phyloP scores from a whole-genome alignment of 2,888 invertebrate genomes.

The Ichneumoninae sp. region DNA sequence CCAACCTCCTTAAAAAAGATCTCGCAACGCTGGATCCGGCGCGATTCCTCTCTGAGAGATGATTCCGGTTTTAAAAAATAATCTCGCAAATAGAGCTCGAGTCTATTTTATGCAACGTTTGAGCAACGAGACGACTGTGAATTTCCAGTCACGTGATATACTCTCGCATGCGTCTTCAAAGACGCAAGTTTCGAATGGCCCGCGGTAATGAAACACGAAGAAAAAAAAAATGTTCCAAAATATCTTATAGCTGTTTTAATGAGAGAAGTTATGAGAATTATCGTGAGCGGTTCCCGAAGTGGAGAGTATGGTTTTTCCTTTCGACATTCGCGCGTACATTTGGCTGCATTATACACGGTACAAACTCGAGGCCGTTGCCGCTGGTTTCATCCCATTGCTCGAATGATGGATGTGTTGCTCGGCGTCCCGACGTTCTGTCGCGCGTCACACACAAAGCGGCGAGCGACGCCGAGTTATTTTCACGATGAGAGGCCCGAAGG shows the following conservation, averaged over 20 bases:
- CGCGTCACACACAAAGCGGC: slow-evolving; percentile 77
- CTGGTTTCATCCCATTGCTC: slow-evolving; percentile 73
- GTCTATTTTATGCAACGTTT: slow-evolving; percentile 6
- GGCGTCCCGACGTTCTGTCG: slow-evolving; percentile 79
- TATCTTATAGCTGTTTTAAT: slow-evolving; percentile 26
- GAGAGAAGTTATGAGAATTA: not conserved
- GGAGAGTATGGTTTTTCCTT: slow-evolving; percentile 1
- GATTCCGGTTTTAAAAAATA: not conserved
- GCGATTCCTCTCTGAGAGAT: not conserved
- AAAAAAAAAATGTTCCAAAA: slow-evolving; percentile 26
- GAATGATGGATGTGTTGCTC: slow-evolving; percentile 79
- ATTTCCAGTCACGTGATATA: slow-evolving; percentile 26
- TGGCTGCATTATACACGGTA: slow-evolving; percentile 3
- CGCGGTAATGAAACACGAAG: slow-evolving; percentile 36
- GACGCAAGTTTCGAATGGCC: slow-evolving; percentile 36
- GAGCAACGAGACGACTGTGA: slow-evolving; percentile 13
- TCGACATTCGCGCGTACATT: slow-evolving; percentile 9
- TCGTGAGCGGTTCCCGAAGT: not conserved
- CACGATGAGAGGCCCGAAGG: slow-evolving; percentile 68
- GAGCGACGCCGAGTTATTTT: slow-evolving; percentile 78
- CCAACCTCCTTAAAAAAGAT: not conserved
- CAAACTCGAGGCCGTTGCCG: slow-evolving; percentile 26
- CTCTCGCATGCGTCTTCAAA: slow-evolving; percentile 40
- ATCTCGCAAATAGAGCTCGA: slow-evolving; percentile 6
- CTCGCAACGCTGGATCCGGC: slow-evolving; percentile 32